These are phyloP conservation scores for Amphimedon queenslandica DNA, from an alignment of 37 sponge, comb jelly and placozoan species.

Conservation along the genomic window DNA sequence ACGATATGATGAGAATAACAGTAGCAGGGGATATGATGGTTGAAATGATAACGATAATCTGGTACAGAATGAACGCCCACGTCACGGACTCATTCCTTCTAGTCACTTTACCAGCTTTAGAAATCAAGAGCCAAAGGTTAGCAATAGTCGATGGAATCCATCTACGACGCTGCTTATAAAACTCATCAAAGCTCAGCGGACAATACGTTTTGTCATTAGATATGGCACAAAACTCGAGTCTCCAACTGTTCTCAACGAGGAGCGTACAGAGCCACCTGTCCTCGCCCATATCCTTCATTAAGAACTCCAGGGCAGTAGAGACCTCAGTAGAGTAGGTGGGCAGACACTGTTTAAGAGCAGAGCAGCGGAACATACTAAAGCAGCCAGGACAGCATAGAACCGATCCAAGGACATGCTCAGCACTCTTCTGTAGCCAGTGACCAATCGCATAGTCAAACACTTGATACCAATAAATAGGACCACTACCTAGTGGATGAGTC, in stretches of 20 bases:
- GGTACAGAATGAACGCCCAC: constrained; percentile 70
- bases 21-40: constrained; percentile 78
- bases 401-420: constrained; percentile 83
- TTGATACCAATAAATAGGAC: constrained; percentile 90
- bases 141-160: constrained; percentile 92
- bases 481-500: constrained; percentile 81
- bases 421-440: constrained; percentile 82
- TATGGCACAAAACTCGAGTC: constrained; percentile 80
- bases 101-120: constrained; percentile 37
- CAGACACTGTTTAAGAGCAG: constrained; percentile 63
- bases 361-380: constrained; percentile 79
- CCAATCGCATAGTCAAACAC: constrained; percentile 85
- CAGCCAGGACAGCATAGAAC: constrained; percentile 93
- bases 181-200: constrained; percentile 77
- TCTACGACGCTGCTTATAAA: constrained; percentile 83
- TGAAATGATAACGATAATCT: constrained; percentile 69
- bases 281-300: constrained; percentile 94
- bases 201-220: constrained; percentile 79
- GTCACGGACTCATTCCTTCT: constrained; percentile 59
- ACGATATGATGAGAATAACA: constrained; percentile 66
- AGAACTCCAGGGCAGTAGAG: constrained; percentile 67
- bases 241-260: constrained; percentile 79
- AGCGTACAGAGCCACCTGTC: constrained; percentile 95
- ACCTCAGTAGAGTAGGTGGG: constrained; percentile 62
- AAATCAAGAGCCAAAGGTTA: constrained; percentile 58